phyloP scores from a whole-genome alignment of 2,888 invertebrate species.

The Pharmacophagus antenor region DNA sequence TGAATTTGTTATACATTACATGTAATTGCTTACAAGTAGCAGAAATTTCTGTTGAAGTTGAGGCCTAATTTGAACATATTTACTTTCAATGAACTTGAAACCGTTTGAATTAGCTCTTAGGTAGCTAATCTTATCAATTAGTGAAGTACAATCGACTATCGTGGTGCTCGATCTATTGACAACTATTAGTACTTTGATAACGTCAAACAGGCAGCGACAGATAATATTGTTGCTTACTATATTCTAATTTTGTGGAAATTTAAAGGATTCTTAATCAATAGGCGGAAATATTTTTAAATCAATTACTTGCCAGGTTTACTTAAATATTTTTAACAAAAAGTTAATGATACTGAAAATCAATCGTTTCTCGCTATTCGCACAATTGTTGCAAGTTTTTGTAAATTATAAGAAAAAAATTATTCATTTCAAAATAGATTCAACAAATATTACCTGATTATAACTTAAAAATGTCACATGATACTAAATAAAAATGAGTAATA shows the following conservation, averaged over 20 bases:
- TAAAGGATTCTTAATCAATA: too few species aligned
- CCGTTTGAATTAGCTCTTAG: not conserved
- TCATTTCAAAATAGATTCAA: too few species aligned
- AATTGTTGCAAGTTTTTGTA: too few species aligned
- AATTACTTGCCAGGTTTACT: too few species aligned
- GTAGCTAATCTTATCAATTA: conserved; percentile 20
- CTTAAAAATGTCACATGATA: too few species aligned
- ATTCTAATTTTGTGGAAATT: not conserved
- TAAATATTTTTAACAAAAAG: too few species aligned
- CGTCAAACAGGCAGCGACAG: not conserved
- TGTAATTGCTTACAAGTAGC: not conserved
- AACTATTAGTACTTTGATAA: conserved; percentile 15
- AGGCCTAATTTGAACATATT: not conserved
- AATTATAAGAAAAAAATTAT: too few species aligned
- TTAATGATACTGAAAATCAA: too few species aligned
- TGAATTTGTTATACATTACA: not conserved
- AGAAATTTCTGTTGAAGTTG: not conserved
- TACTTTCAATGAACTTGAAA: not conserved
- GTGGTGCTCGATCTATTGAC: conserved; percentile 7
- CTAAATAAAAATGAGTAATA: too few species aligned
- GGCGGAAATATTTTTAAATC: too few species aligned
- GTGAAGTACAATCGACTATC: conserved; percentile 5
- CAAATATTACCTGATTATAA: too few species aligned
- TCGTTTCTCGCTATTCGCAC: too few species aligned
- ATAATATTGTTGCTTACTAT: not conserved